Percentiles rank a stretch among this genome's conserved stretches.
These are phyloP conservation scores for Aldrovandia affinis DNA, from an alignment of 2,797 vertebrate species.

Conservation along the genomic window DNA sequence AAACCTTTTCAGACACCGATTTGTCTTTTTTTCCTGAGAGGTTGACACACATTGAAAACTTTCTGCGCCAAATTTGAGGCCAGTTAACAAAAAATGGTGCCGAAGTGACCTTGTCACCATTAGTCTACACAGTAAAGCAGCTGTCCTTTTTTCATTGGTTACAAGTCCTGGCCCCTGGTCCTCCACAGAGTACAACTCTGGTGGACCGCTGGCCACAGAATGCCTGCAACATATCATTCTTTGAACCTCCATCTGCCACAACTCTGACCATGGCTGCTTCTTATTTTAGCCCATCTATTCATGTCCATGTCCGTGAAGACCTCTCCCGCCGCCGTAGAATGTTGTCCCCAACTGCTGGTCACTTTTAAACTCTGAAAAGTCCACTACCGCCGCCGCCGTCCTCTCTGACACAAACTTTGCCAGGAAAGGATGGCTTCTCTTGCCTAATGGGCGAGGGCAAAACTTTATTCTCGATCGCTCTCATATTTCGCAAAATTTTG, in stretches of 20 bases:
- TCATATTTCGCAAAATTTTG: slow-evolving; percentile 60
- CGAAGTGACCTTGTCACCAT: slow-evolving; percentile 75
- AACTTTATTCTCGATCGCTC: slow-evolving; percentile 33
- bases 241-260: slow-evolving; percentile 82
- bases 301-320: slow-evolving; percentile 60
- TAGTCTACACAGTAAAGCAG: slow-evolving; percentile 70
- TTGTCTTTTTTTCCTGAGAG: background rate
- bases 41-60: slow-evolving; percentile 23
- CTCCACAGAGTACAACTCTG: slow-evolving; percentile 73
- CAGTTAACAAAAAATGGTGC: slow-evolving; percentile 33
- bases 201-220: slow-evolving; percentile 77
- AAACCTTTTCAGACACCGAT: slow-evolving; percentile 1
- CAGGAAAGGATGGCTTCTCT: slow-evolving; percentile 71
- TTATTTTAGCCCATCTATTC: slow-evolving; percentile 80
- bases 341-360: slow-evolving; percentile 64
- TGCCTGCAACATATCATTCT: slow-evolving; percentile 79
- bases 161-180: slow-evolving; percentile 65
- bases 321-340: slow-evolving; percentile 68
- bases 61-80: slow-evolving; percentile 18
- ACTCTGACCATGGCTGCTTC: slow-evolving; percentile 78
- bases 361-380: slow-evolving; percentile 69
- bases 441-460: slow-evolving; percentile 58
- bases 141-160: slow-evolving; percentile 77
- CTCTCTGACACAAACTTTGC: slow-evolving; percentile 70
- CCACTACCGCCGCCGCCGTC: slow-evolving; percentile 71